A percentile compares a stretch with the other conserved stretches of the same genome.
Conservation (phyloP, 1,140 invertebrate genomes). For the Bombus superbus region DNA sequence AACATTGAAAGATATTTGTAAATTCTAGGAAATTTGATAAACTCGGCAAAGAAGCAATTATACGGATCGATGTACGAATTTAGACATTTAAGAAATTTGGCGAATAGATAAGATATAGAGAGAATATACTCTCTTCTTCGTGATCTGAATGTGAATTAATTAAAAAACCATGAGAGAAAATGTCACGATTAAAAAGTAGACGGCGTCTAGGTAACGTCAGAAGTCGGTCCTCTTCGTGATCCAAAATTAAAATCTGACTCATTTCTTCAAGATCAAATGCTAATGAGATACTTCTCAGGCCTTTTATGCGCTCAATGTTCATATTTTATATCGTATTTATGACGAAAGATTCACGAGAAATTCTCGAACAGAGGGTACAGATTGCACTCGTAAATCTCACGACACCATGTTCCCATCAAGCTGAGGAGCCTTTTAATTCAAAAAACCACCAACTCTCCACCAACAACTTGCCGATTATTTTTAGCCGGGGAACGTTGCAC, state of each 20-base stretch:
- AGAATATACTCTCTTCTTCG: background rate
- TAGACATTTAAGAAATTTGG: background rate
- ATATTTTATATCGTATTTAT: background rate
- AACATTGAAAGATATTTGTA: background rate
- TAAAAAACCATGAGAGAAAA: background rate
- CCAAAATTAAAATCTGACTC: background rate
- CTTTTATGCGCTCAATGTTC: too few species aligned
- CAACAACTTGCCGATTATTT: background rate
- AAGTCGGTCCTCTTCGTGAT: background rate
- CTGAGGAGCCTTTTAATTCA: background rate
- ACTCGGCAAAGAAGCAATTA: background rate
- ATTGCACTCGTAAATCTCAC: constrained; percentile 20
- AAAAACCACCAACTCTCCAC: background rate
- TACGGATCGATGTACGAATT: background rate
- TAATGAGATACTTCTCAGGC: background rate
- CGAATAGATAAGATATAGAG: background rate
- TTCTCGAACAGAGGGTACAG: too few species aligned
- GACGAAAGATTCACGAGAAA: background rate
- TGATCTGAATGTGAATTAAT: background rate
- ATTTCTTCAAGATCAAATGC: background rate
- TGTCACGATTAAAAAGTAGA: background rate
- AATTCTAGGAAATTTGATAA: background rate
- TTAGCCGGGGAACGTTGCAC: background rate
- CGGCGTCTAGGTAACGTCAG: background rate
- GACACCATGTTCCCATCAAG: constrained; percentile 9